phyloP scores from a whole-genome alignment of 2,888 invertebrate species.

The Zygothrica quintamaculata region DNA sequence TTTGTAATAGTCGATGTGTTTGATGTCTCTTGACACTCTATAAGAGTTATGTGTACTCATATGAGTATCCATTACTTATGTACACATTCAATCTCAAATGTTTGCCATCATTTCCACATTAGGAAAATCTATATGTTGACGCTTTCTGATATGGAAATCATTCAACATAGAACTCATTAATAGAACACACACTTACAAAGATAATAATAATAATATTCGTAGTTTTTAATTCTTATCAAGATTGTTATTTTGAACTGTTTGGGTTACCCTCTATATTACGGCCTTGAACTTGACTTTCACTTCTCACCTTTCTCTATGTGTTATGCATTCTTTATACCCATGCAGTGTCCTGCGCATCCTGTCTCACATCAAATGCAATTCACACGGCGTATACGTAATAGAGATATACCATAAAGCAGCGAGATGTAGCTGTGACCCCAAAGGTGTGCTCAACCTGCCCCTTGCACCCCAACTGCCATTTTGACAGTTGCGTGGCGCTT shows the following conservation, averaged over 20 bases:
- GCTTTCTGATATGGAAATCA: neutral
- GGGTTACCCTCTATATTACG: neutral
- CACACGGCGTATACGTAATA: conserved; percentile 49
- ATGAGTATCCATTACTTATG: too few relatives aligned
- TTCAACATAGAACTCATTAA: too few relatives aligned
- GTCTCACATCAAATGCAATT: neutral
- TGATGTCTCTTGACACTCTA: too few relatives aligned
- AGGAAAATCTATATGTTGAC: too few relatives aligned
- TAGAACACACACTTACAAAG: too few relatives aligned
- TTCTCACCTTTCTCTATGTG: neutral
- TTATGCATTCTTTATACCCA: neutral
- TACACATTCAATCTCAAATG: too few relatives aligned
- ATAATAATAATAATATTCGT: too few relatives aligned
- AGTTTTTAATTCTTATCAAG: too few relatives aligned
- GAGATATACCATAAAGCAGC: conserved; percentile 35
- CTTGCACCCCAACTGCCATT: conserved; percentile 38
- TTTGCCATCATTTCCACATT: too few relatives aligned
- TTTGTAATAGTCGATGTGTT: neutral
- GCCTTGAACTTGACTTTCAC: conserved; percentile 44
- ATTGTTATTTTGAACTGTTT: too few relatives aligned
- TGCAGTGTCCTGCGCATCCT: neutral
- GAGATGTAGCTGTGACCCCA: conserved; percentile 23
- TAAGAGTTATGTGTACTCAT: neutral
- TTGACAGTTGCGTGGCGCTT: conserved; percentile 66
- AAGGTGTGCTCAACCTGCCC: conserved; percentile 34